phyloP scores from a whole-genome alignment of 1,140 invertebrate species.

The Octopus sinensis region DNA sequence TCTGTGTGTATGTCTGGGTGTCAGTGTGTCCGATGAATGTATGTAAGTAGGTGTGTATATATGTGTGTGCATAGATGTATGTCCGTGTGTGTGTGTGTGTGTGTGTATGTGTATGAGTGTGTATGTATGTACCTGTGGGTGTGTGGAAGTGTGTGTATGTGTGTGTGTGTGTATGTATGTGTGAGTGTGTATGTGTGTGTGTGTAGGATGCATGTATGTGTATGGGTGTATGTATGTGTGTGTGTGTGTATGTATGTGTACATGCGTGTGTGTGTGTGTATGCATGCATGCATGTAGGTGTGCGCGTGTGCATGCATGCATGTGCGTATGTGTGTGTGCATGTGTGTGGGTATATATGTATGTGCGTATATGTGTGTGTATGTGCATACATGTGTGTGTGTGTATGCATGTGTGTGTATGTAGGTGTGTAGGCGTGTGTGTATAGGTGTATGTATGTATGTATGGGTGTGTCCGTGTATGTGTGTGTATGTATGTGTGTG shows the following conservation, averaged over 20 bases:
- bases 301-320: not conserved
- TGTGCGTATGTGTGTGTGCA: not conserved
- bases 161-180: not conserved
- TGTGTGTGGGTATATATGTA: not conserved
- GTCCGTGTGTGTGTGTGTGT: too few relatives aligned
- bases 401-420: not conserved
- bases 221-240: slow-evolving; percentile 22
- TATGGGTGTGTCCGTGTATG: not conserved
- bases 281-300: not conserved
- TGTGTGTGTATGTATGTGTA: slow-evolving; percentile 22
- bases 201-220: not conserved
- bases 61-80: too few relatives aligned
- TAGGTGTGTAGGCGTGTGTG: not conserved
- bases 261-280: not conserved
- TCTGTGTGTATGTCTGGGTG: too few relatives aligned
- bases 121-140: too few relatives aligned
- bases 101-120: too few relatives aligned
- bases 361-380: not conserved
- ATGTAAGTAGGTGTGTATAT: too few relatives aligned
- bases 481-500: not conserved
- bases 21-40: too few relatives aligned
- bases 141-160: too few relatives aligned
- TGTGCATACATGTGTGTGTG: not conserved
- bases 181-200: not conserved
- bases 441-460: not conserved